Conservation (phyloP, 2,888 invertebrate genomes). For the Itoplectis maculator region DNA sequence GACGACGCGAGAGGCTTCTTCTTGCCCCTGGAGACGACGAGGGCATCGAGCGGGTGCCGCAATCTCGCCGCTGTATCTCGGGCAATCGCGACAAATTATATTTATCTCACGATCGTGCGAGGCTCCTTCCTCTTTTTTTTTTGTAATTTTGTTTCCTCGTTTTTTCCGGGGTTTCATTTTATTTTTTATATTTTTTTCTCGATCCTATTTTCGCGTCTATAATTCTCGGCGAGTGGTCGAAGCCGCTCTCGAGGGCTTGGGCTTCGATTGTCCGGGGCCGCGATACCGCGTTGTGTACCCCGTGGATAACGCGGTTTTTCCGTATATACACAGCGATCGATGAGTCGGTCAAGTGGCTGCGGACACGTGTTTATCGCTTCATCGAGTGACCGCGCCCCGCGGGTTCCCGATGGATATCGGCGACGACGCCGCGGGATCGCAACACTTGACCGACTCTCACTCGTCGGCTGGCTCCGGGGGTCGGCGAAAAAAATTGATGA, state of each 20-base stretch:
- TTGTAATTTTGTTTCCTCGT: background rate
- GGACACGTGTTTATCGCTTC: conserved; percentile 52
- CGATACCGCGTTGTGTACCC: conserved; percentile 6
- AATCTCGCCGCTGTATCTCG: background rate
- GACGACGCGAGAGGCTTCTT: no score
- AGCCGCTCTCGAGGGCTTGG: conserved; percentile 11
- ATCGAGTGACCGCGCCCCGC: conserved; percentile 30
- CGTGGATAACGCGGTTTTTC: background rate
- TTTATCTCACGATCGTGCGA: conserved; percentile 4
- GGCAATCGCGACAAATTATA: conserved; percentile 32
- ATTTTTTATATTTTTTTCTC: background rate
- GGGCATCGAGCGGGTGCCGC: background rate
- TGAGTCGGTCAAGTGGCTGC: conserved; percentile 44
- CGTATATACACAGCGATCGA: conserved; percentile 16
- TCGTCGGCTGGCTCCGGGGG: background rate
- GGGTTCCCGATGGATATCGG: conserved; percentile 1
- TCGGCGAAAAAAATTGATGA: conserved; percentile 17
- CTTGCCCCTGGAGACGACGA: no score
- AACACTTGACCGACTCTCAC: conserved; percentile 21
- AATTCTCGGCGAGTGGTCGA: background rate
- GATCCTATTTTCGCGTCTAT: background rate
- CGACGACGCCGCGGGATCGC: conserved; percentile 16
- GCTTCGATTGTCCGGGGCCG: background rate
- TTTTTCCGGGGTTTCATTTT: background rate
- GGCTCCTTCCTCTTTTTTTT: background rate